Conservation (phyloP, 2,113 vertebrate species). For the Hemiscyllium ocellatum region DNA sequence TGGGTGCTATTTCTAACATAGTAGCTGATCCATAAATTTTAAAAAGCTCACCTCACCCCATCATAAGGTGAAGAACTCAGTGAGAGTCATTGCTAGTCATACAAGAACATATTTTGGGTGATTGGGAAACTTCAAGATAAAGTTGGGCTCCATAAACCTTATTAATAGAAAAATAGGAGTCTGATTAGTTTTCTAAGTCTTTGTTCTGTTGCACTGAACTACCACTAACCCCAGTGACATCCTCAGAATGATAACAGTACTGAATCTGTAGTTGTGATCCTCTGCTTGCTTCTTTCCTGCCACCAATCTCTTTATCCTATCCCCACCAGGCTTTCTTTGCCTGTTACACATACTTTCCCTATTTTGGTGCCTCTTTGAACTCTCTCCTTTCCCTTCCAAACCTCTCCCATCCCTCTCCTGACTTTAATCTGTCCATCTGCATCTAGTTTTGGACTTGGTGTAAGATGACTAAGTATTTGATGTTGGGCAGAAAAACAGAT, state of each 20-base stretch:
- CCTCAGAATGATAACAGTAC: neutral
- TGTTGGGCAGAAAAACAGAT: neutral
- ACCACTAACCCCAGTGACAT: neutral
- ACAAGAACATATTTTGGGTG: neutral
- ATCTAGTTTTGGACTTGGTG: neutral
- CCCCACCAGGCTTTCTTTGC: neutral
- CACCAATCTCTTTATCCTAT: neutral
- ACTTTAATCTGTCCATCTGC: neutral
- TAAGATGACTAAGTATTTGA: neutral
- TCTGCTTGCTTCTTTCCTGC: neutral
- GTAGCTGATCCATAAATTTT: neutral
- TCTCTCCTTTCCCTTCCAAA: neutral
- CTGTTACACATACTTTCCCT: neutral
- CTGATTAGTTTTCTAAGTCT: neutral
- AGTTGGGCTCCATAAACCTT: neutral
- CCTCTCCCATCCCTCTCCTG: neutral
- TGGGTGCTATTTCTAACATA: neutral
- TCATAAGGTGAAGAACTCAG: neutral
- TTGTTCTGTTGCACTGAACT: neutral
- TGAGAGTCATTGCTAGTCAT: neutral
- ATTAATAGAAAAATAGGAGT: neutral
- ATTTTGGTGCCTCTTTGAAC: neutral
- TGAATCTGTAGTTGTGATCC: neutral
- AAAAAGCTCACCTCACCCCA: neutral
- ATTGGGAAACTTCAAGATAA: neutral